phyloP scores from a whole-genome alignment of 2,888 invertebrate genomes.

The Plagodis pulveraria region DNA sequence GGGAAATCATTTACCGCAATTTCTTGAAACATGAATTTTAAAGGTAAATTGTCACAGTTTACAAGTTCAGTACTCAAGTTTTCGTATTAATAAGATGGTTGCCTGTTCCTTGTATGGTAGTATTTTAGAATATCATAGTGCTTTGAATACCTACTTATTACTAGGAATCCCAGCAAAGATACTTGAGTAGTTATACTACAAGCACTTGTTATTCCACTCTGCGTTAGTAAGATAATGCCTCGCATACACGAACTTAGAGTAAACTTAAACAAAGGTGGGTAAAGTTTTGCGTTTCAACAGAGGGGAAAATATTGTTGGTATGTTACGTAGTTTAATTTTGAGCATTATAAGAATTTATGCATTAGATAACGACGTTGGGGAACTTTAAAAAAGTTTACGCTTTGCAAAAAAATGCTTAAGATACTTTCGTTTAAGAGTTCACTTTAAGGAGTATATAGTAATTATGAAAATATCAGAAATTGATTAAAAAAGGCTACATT shows the following conservation, averaged over 20 bases:
- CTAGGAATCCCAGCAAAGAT: neutral
- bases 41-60: no score
- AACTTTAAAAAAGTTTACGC: neutral
- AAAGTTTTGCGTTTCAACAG: slow-evolving; percentile 44
- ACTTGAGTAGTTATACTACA: slow-evolving; percentile 13
- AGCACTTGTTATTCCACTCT: slow-evolving; percentile 38
- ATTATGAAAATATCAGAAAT: neutral
- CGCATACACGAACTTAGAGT: slow-evolving; percentile 49
- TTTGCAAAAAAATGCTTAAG: neutral
- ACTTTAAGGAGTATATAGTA: neutral
- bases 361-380: neutral
- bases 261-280: slow-evolving; percentile 51
- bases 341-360: slow-evolving; percentile 26
- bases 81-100: no score
- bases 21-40: no score
- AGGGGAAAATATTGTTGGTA: slow-evolving; percentile 48
- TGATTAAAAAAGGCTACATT: no score
- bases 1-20: no score
- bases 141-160: neutral
- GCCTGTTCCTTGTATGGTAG: no score
- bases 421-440: neutral
- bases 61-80: no score
- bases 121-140: no score
- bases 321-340: slow-evolving; percentile 24
- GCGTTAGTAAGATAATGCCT: slow-evolving; percentile 55